These are phyloP conservation scores for Eledona agricola DNA, from an alignment of 2,888 invertebrate genomes.

Conservation along the genomic window DNA sequence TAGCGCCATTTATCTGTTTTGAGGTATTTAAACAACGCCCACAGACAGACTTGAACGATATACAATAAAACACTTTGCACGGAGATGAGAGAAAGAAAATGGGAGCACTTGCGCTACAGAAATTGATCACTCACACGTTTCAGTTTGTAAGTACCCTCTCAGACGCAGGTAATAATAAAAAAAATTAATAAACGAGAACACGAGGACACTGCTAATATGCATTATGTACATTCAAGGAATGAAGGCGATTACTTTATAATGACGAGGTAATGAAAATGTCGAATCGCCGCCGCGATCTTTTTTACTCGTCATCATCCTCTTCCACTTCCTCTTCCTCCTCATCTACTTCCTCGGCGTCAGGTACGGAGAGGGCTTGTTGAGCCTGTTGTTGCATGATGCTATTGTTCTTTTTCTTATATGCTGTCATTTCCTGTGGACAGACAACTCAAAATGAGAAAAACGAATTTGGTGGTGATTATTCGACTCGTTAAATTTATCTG, in stretches of 20 bases:
- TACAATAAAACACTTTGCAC: constrained; percentile 32
- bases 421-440: constrained; percentile 92
- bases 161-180: constrained; percentile 51
- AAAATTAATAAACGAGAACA: constrained; percentile 49
- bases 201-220: constrained; percentile 54
- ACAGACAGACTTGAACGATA: constrained; percentile 14
- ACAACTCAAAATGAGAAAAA: no score
- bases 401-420: constrained; percentile 79
- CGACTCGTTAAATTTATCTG: no score
- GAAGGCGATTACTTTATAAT: constrained; percentile 53
- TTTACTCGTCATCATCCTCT: constrained; percentile 64
- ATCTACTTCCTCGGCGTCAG: constrained; percentile 72
- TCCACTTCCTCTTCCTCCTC: constrained; percentile 64
- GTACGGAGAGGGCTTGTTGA: constrained; percentile 66
- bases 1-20: constrained; percentile 11
- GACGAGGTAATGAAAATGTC: constrained; percentile 44
- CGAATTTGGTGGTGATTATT: no score
- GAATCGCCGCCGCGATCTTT: constrained; percentile 35
- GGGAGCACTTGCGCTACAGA: constrained; percentile 22
- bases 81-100: constrained; percentile 18
- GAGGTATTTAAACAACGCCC: constrained; percentile 25
- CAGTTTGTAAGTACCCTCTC: constrained; percentile 58
- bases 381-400: constrained; percentile 59
- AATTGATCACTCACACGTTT: constrained; percentile 45
- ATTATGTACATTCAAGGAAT: constrained; percentile 60